phyloP scores from a whole-genome alignment of 92 coral and sea anemone genomes.

The Palythoa heliodiscus region DNA sequence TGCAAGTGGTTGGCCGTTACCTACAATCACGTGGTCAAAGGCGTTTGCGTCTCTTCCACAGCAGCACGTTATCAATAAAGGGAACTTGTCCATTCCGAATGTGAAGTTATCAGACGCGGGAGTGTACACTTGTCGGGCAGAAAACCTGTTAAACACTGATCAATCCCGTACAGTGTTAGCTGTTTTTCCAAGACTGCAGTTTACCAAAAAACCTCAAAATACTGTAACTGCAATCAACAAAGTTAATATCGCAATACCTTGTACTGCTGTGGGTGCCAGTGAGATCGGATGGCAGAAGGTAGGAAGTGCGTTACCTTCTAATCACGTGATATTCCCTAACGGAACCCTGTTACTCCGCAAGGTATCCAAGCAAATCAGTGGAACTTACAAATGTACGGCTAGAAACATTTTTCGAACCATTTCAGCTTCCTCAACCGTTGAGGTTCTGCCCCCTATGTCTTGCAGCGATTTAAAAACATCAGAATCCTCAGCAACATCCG shows the following conservation, averaged over 20 bases:
- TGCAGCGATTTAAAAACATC: slow-evolving; percentile 25
- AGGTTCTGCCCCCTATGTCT: not conserved
- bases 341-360: slow-evolving; percentile 39
- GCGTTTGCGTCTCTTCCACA: not conserved
- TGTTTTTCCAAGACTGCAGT: slow-evolving; percentile 7
- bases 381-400: slow-evolving; percentile 33
- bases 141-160: too few species aligned
- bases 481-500: not conserved
- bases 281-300: slow-evolving; percentile 20
- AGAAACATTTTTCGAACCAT: slow-evolving; percentile 33
- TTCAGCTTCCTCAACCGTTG: not conserved
- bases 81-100: slow-evolving; percentile 19
- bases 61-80: not conserved
- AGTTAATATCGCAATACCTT: not conserved
- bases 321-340: slow-evolving; percentile 40
- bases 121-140: too few species aligned
- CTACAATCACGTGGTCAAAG: not conserved
- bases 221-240: not conserved
- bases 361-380: not conserved
- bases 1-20: slow-evolving; percentile 5
- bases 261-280: slow-evolving; percentile 27
- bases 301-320: slow-evolving; percentile 30
- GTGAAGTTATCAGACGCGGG: not conserved
- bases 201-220: slow-evolving; percentile 25
- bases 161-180: too few species aligned